Evolutionary conservation across 2,797 vertebrate genomes (phyloP).

Genomic region (Trichosurus vulpecula): DNA sequence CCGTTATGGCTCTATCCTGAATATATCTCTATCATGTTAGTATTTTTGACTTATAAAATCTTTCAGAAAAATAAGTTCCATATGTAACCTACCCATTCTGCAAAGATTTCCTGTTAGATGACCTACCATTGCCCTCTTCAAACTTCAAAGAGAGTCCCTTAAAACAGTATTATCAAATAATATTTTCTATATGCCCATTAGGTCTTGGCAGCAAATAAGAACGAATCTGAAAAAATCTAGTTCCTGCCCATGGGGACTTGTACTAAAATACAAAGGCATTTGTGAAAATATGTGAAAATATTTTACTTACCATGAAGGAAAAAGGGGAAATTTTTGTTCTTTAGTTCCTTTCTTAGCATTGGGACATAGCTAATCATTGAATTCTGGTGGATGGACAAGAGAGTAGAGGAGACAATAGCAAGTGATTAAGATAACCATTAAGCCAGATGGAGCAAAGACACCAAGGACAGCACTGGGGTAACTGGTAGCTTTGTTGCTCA

Average conservation of each 20-base stretch:
- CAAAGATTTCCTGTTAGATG: neutral
- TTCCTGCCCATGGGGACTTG: neutral
- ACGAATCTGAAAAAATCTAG: neutral
- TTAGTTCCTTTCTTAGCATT: neutral
- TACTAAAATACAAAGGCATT: conserved; percentile 22
- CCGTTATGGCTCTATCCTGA: neutral
- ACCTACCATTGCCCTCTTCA: neutral
- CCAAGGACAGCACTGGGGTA: neutral
- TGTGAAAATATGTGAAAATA: no score
- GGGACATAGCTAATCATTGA: neutral
- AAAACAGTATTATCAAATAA: conserved; percentile 24
- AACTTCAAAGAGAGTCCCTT: neutral
- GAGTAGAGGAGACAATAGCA: neutral
- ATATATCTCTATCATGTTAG: neutral
- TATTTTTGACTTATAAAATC: neutral
- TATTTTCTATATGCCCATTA: neutral
- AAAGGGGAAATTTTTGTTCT: fast-evolving
- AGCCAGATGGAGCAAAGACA: neutral
- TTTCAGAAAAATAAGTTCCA: neutral
- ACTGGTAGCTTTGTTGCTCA: neutral
- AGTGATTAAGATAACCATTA: neutral
- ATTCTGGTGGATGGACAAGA: neutral
- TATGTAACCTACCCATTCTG: neutral
- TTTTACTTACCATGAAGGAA: neutral
- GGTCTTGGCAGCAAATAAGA: neutral